phyloP scores from a whole-genome alignment of 2,113 vertebrate genomes.

The Smithornis capensis region DNA sequence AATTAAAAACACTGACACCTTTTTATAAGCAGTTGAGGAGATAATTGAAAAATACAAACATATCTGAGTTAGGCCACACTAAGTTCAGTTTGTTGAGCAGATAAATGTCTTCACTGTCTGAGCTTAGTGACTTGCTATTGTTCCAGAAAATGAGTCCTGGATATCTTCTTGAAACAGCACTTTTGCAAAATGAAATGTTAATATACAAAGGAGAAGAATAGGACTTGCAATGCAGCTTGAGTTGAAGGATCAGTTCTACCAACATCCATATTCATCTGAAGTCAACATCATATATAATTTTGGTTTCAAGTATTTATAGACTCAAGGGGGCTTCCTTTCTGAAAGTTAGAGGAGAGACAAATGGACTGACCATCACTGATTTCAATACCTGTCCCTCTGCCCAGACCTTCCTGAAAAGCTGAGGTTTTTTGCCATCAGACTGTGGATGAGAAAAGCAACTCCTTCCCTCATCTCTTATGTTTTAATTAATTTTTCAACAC shows the following conservation, averaged over 20 bases:
- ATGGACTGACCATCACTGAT: background rate
- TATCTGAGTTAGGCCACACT: background rate
- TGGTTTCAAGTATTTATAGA: background rate
- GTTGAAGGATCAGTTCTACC: background rate
- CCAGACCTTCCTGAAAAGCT: background rate
- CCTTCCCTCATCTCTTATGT: background rate
- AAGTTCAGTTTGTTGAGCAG: background rate
- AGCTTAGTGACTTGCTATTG: background rate
- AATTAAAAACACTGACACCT: background rate
- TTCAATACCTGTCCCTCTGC: background rate
- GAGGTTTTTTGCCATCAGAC: background rate
- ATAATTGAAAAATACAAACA: background rate
- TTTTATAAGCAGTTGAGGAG: background rate
- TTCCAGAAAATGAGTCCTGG: background rate
- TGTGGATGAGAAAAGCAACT: background rate
- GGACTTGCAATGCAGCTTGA: background rate
- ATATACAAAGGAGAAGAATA: background rate
- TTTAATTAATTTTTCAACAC: background rate
- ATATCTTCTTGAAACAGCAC: background rate
- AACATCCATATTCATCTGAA: background rate
- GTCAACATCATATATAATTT: background rate
- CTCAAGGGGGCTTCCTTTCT: background rate
- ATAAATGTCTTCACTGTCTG: background rate
- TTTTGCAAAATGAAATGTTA: background rate
- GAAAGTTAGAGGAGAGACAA: background rate